Conservation (phyloP, 2,113 vertebrate genomes). For the Xiphorhynchus elegans region DNA sequence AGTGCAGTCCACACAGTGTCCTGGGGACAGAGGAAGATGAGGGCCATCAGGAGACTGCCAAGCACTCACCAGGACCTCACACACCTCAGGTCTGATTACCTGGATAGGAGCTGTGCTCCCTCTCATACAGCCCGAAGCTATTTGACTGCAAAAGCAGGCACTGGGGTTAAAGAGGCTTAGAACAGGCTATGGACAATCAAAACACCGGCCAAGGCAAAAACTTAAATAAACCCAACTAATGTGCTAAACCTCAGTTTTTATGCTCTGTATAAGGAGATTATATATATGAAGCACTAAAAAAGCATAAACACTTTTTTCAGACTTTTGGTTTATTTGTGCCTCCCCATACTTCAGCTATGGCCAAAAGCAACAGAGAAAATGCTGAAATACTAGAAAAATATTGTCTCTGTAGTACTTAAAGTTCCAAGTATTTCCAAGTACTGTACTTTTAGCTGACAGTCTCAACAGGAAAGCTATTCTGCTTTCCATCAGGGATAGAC, state of each 20-base stretch:
- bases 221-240: conserved; percentile 33
- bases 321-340: not conserved
- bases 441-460: not conserved
- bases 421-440: not conserved
- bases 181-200: not conserved
- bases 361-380: conserved; percentile 48
- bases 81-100: accelerated
- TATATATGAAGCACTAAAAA: conserved; percentile 17
- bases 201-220: not conserved
- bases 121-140: not conserved
- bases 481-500: not conserved
- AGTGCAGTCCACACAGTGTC: not conserved
- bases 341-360: not conserved
- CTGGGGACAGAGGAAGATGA: not conserved
- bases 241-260: conserved; percentile 49
- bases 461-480: not conserved
- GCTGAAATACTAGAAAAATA: conserved; percentile 44
- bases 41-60: not conserved
- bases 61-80: not conserved
- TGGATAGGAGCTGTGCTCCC: not conserved
- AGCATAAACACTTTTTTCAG: conserved; percentile 24
- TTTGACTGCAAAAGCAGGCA: not conserved
- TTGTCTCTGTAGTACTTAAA: not conserved
- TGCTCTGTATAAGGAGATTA: conserved; percentile 14
- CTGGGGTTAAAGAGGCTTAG: not conserved